Percentiles rank a stretch among this genome's conserved stretches.
These are phyloP conservation scores for Catharus fuscescens DNA, from an alignment of 2,113 vertebrate genomes.

Conservation along the genomic window DNA sequence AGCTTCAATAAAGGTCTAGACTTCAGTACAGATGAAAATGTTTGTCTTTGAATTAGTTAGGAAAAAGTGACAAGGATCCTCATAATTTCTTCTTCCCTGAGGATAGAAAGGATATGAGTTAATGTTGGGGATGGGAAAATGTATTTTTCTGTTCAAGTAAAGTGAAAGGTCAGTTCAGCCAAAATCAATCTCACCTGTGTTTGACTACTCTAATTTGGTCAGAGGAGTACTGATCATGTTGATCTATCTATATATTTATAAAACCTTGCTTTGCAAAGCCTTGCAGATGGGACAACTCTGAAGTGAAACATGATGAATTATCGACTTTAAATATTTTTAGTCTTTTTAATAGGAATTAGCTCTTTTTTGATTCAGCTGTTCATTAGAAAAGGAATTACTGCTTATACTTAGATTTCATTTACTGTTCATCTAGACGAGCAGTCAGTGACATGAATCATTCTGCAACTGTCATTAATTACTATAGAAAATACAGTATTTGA, in stretches of 20 bases:
- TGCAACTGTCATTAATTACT: neutral
- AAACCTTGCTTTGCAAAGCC: neutral
- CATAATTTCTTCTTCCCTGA: neutral
- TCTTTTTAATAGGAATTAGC: neutral
- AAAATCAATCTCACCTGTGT: neutral
- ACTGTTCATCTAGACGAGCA: neutral
- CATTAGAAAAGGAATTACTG: neutral
- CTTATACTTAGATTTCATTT: neutral
- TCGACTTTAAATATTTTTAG: neutral
- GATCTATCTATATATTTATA: neutral
- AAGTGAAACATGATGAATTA: neutral
- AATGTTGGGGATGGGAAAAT: neutral
- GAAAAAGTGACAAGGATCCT: too few relatives aligned
- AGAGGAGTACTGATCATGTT: neutral
- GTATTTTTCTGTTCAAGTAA: neutral
- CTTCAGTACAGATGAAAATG: neutral
- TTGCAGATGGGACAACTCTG: neutral
- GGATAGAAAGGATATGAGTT: neutral
- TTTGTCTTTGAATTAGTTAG: neutral
- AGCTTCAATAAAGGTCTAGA: neutral
- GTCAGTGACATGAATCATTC: neutral
- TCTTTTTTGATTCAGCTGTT: neutral
- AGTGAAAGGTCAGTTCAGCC: neutral
- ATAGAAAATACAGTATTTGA: neutral
- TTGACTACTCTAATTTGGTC: neutral